Evolutionary conservation across 1,140 invertebrate genomes (phyloP).

Genomic region (Heliconius eleuchia): DNA sequence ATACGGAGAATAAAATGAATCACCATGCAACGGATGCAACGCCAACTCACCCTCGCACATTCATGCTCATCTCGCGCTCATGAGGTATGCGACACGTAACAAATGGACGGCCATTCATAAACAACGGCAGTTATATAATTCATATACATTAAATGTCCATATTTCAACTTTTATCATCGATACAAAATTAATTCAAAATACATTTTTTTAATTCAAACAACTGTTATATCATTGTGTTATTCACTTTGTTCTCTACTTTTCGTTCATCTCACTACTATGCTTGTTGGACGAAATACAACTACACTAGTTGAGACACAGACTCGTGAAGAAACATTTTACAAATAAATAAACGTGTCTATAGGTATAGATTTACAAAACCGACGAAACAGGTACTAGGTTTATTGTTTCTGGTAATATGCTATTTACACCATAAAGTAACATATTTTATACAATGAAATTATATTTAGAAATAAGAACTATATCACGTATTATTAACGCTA

Average conservation of each 20-base stretch:
- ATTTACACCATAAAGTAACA: too few relatives aligned
- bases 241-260: not conserved
- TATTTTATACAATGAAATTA: too few relatives aligned
- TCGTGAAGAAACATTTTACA: too few relatives aligned
- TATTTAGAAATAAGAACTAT: not conserved
- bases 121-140: slow-evolving; percentile 49
- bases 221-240: not conserved
- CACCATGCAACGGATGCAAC: slow-evolving; percentile 51
- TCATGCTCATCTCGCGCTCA: slow-evolving; percentile 41
- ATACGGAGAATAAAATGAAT: slow-evolving; percentile 49
- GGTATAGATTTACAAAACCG: too few relatives aligned
- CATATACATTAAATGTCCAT: slow-evolving; percentile 6
- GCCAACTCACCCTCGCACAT: slow-evolving; percentile 44
- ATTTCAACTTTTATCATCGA: not conserved
- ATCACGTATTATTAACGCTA: not conserved
- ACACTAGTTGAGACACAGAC: too few relatives aligned
- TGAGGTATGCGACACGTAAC: slow-evolving; percentile 46
- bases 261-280: not conserved
- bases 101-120: slow-evolving; percentile 68
- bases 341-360: too few relatives aligned
- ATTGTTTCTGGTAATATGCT: too few relatives aligned
- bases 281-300: too few relatives aligned
- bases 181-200: not conserved
- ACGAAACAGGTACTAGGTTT: too few relatives aligned
- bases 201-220: not conserved